Percentiles rank a stretch among this genome's conserved stretches.
Evolutionary conservation across 2,888 invertebrate genomes (phyloP).

Genomic region (Zaprionus bogoriensis): DNA sequence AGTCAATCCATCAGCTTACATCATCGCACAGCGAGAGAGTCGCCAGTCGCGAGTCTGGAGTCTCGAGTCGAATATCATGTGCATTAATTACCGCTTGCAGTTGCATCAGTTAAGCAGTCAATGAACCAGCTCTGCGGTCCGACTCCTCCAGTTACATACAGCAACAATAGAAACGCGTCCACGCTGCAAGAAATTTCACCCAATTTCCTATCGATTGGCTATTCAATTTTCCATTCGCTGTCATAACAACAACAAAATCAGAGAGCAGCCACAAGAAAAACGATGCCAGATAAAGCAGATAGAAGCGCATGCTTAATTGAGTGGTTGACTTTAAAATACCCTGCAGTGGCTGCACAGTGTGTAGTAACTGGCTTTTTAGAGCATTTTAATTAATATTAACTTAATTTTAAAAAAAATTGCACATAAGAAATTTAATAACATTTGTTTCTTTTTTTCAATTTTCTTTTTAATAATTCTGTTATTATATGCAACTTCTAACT

Average conservation of each 20-base stretch:
- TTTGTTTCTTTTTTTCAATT: too few relatives aligned
- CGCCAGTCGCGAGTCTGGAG: slow-evolving; percentile 6
- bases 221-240: slow-evolving; percentile 59
- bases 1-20: slow-evolving; percentile 55
- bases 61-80: slow-evolving; percentile 54
- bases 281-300: slow-evolving; percentile 26
- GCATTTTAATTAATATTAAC: neutral
- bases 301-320: neutral
- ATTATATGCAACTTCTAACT: too few relatives aligned
- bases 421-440: too few relatives aligned
- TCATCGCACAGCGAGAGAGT: slow-evolving; percentile 35
- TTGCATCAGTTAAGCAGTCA: slow-evolving; percentile 70
- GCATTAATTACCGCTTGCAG: slow-evolving; percentile 65
- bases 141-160: neutral
- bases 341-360: too few relatives aligned
- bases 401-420: too few relatives aligned
- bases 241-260: slow-evolving; percentile 58
- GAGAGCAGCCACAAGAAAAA: slow-evolving; percentile 21
- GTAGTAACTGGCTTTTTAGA: too few relatives aligned
- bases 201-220: slow-evolving; percentile 69
- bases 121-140: slow-evolving; percentile 41
- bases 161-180: neutral
- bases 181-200: slow-evolving; percentile 56
- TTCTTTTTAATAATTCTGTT: too few relatives aligned
- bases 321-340: neutral